phyloP scores from a whole-genome alignment of 2,113 vertebrate genomes.

The Dromas ardeola region DNA sequence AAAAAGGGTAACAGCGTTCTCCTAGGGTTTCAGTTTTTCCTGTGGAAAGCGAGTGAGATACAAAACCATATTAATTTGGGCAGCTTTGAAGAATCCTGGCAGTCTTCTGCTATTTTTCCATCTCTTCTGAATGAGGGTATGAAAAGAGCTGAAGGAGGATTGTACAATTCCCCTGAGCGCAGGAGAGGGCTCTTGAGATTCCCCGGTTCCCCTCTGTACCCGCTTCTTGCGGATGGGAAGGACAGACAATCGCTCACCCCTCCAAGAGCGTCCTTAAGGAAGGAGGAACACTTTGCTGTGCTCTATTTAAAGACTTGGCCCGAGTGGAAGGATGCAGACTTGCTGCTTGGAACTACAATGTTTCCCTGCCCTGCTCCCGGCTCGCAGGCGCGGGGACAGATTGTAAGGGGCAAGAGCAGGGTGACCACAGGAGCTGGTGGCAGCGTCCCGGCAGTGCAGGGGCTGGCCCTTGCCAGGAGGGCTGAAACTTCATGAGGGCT shows the following conservation, averaged over 20 bases:
- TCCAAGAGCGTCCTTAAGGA: background rate
- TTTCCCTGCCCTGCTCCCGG: background rate
- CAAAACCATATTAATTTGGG: fast-evolving
- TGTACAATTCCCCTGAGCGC: fast-evolving
- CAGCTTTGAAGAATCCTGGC: background rate
- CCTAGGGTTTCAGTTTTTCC: background rate
- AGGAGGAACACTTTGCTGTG: no score
- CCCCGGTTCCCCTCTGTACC: no score
- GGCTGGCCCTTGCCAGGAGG: background rate
- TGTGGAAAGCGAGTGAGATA: background rate
- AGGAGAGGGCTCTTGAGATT: background rate
- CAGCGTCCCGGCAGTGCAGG: background rate
- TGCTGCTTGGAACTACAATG: background rate
- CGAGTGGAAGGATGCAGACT: background rate
- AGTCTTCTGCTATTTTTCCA: background rate
- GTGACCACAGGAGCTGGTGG: background rate
- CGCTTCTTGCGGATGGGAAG: background rate
- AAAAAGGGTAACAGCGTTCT: background rate
- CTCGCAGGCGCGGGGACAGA: background rate
- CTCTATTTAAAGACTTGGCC: background rate
- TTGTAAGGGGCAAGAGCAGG: background rate
- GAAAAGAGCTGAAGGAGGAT: background rate
- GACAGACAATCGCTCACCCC: no score
- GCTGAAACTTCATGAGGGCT: background rate
- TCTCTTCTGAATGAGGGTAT: background rate